phyloP scores from a whole-genome alignment of 2,797 vertebrate genomes.

The Artibeus jamaicensis region DNA sequence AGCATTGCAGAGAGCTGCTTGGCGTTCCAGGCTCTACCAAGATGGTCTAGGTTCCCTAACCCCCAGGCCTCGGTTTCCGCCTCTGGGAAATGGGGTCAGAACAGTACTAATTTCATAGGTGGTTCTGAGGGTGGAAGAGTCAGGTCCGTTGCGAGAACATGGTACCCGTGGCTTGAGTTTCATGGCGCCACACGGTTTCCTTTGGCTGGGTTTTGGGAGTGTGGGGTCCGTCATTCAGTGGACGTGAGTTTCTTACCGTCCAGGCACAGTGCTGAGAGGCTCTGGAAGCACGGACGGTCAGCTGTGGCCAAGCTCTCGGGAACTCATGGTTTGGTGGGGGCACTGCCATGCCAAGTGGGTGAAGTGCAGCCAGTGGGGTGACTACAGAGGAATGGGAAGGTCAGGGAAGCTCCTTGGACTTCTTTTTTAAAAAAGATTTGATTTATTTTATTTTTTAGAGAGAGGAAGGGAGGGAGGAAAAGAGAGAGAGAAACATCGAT shows the following conservation, averaged over 20 bases:
- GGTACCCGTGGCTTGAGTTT: too few species aligned
- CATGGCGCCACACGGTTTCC: background rate
- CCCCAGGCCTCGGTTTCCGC: background rate
- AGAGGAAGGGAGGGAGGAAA: too few species aligned
- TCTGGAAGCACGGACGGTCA: background rate
- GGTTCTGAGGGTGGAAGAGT: background rate
- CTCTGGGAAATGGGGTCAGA: background rate
- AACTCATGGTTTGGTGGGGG: background rate
- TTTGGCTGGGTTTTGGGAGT: background rate
- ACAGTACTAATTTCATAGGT: background rate
- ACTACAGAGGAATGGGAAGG: background rate
- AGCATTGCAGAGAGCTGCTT: background rate
- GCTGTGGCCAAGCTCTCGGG: background rate
- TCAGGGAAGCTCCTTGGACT: accelerated
- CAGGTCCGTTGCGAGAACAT: background rate
- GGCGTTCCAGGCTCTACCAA: background rate
- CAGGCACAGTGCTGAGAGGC: background rate
- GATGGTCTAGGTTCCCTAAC: background rate
- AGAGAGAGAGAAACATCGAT: too few species aligned
- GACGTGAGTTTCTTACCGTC: accelerated
- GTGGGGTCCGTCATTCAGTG: background rate
- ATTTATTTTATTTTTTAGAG: too few species aligned
- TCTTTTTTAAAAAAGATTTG: too few species aligned
- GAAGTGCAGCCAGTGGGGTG: background rate
- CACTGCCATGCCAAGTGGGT: background rate